Evolutionary conservation across 2,888 invertebrate genomes (phyloP).

Genomic region (Aspidiotus destructor): DNA sequence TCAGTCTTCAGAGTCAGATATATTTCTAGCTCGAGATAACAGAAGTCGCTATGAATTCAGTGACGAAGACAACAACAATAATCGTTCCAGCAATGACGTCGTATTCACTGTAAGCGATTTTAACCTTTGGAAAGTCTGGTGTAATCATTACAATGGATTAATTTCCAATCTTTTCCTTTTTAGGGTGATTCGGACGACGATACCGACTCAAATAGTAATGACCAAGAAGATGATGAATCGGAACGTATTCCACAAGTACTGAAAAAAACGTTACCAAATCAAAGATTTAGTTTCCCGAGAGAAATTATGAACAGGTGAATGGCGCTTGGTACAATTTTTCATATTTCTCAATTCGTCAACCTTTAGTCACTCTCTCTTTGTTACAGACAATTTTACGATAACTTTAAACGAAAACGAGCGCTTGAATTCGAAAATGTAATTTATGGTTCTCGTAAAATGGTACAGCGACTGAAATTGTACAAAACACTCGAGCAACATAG

Average conservation of each 20-base stretch:
- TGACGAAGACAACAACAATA: too few species aligned
- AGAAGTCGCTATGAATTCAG: too few species aligned
- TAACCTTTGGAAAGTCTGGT: too few species aligned
- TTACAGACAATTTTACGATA: conserved; percentile 42
- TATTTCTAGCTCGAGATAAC: too few species aligned
- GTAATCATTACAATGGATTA: too few species aligned
- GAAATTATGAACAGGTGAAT: conserved; percentile 17
- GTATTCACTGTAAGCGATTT: too few species aligned
- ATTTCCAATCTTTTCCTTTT: too few species aligned
- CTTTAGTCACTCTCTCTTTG: not conserved
- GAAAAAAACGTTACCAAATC: conserved; percentile 14
- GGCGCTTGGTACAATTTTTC: not conserved
- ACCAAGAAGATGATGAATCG: not conserved
- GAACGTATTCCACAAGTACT: conserved; percentile 13
- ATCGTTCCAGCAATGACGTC: too few species aligned
- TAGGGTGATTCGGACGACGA: not conserved
- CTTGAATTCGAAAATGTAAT: conserved; percentile 52
- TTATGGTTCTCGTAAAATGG: conserved; percentile 70
- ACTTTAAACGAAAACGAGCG: conserved; percentile 47
- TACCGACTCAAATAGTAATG: not conserved
- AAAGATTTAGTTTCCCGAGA: conserved; percentile 14
- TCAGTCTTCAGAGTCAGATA: too few species aligned
- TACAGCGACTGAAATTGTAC: conserved; percentile 70
- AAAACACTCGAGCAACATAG: conserved; percentile 66
- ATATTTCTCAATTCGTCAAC: not conserved